A percentile compares a stretch with the other conserved stretches of the same genome.
Conservation (phyloP, 2,888 invertebrate species). For the Protonemura montana region DNA sequence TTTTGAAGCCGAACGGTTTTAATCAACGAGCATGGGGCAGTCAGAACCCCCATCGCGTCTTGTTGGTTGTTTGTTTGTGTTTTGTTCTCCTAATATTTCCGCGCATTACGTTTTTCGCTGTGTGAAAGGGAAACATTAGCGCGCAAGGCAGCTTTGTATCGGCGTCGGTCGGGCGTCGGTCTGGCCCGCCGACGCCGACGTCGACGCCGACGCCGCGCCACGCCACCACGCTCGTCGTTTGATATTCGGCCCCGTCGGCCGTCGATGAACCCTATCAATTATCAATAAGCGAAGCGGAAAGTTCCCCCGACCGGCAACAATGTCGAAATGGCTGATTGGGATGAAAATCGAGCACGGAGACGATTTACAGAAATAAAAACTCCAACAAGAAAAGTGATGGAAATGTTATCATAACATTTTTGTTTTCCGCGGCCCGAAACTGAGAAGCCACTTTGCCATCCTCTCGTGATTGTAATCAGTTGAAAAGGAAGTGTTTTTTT, state of each 20-base stretch:
- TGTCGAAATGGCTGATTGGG: conserved; percentile 9
- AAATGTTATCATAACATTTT: conserved; percentile 41
- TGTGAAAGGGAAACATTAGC: background rate
- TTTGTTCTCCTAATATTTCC: background rate
- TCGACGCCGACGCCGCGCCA: background rate
- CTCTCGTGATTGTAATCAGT: conserved; percentile 31
- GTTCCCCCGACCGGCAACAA: background rate
- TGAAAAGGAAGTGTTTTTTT: conserved; percentile 38
- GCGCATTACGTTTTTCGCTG: background rate
- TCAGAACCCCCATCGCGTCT: background rate
- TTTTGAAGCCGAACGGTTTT: background rate
- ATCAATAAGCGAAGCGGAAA: conserved; percentile 32
- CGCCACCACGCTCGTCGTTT: background rate
- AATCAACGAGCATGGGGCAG: background rate
- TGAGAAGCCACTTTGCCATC: conserved; percentile 36
- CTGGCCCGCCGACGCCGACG: background rate
- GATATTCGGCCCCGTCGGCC: conserved; percentile 19
- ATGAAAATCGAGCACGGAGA: conserved; percentile 19
- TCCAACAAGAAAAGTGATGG: conserved; percentile 38
- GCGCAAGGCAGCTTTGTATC: no score
- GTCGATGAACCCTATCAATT: conserved; percentile 20
- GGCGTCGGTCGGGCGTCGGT: background rate
- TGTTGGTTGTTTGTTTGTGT: background rate
- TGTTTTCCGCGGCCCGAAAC: conserved; percentile 22
- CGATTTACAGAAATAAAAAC: conserved; percentile 27